Evolutionary conservation across 2,797 vertebrate species (phyloP), one percentile per base, ranked within the genome.

Genomic region (Mus minutoides): DNA sequence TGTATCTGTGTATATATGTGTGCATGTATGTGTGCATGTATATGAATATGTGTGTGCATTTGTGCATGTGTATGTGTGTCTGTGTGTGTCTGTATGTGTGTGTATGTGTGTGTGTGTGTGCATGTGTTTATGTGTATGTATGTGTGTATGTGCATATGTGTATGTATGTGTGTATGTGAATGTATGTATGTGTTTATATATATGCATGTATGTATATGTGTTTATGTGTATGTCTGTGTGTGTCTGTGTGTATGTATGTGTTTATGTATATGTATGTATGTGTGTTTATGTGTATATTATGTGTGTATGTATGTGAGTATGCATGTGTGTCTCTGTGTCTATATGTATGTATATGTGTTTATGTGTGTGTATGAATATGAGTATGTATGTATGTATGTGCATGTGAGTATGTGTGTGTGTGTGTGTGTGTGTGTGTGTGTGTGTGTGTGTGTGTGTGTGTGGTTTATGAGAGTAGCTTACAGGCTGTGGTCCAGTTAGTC

Each of bases 81-180:
- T 22, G 10, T 22, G 3, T 52, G 2, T 52, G 29, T 52, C 2
- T 29, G 0, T 49, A 2, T 77, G 71, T 43, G 0, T 14, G 13
- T 34, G 3, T 31, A 5, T 34, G 4, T 64, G 1, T 22, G 7
- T n/a, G 4, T 80, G 52, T 56, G 2, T 14, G 5, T 37, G 17
- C 34, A 4, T 54, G 2, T 34, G 14, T 31, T 1, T 49, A 12
- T 49, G 9, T 43, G 2, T n/a, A 1, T n/a, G 29, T n/a, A 4
- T 56, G 29, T 56, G 19, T 46, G 1, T 49, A 0, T 77, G 2
- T 75, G 1, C 21, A 3, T 62, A 1, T 29, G 3, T 64, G 26
- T 2, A 4, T 62, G 4, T 62, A 10, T 26, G 0, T 31, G 43
- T 17, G 26, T 49, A 13, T 77, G 43, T 9, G 6, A 8, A 17